Evolutionary conservation across 2,888 invertebrate genomes (phyloP).

Genomic region (Argyresthia albistria): DNA sequence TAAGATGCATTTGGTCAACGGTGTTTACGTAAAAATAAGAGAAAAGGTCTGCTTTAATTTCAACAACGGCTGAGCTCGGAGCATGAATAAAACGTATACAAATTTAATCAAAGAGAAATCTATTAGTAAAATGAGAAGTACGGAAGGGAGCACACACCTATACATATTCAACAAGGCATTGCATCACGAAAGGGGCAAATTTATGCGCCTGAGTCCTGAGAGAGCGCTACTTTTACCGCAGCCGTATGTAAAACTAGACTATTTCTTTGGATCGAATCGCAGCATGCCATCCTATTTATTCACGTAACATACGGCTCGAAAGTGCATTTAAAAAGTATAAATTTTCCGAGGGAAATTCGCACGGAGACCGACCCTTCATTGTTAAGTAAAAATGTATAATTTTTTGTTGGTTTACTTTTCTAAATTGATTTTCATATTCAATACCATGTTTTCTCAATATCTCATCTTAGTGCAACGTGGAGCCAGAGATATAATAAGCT

Average conservation of each 20-base stretch:
- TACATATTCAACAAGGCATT: constrained; percentile 72
- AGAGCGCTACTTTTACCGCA: constrained; percentile 58
- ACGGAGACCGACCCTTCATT: not conserved
- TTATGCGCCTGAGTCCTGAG: constrained; percentile 63
- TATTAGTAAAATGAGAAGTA: constrained; percentile 73
- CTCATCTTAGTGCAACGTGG: too few relatives aligned
- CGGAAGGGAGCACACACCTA: constrained; percentile 67
- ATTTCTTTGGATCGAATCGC: constrained; percentile 59
- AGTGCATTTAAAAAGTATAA: constrained; percentile 13
- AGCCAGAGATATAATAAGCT: too few relatives aligned
- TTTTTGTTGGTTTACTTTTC: too few relatives aligned
- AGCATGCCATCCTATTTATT: constrained; percentile 34
- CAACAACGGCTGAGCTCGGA: constrained; percentile 48
- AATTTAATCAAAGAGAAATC: constrained; percentile 73
- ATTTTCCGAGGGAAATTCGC: not conserved
- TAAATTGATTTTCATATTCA: too few relatives aligned
- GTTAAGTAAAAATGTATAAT: not conserved
- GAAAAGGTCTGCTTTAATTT: constrained; percentile 31
- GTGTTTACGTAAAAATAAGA: not conserved
- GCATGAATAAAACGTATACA: constrained; percentile 71
- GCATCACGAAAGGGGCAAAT: constrained; percentile 69
- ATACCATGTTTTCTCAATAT: too few relatives aligned
- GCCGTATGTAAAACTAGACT: constrained; percentile 66
- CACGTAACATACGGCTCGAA: constrained; percentile 19
- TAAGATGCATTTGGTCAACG: not conserved